Base-by-base conservation (phyloP, 2,888 invertebrate species). In the Galeruca laticollis region DNA sequence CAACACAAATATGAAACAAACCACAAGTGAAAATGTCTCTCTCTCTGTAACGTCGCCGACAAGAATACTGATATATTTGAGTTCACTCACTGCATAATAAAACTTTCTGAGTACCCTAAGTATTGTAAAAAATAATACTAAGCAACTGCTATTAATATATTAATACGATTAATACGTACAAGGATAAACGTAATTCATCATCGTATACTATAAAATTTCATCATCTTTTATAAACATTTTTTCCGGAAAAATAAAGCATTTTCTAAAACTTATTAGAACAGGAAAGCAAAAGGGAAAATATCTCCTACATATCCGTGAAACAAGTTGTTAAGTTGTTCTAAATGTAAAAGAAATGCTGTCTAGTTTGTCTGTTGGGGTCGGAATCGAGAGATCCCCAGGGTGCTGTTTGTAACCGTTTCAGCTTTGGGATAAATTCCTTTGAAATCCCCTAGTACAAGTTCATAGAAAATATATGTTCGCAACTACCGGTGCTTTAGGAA, bases 331-430 rank as follows among this genome's bases (percentile, higher is more conserved):
- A 78, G 74, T 77, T 77, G 73, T 69, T 75, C 71, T 75, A 78
- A 80, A 79, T 76, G 78, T 80, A 79, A 80, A 79, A 79, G 80
- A 81, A 81, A 79, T 76, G 78, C 75, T 75, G 78, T 76, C 73
- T 77, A 79, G 80, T 79, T 57, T 77, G 81, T 78, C 78, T 77
- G 79, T 80, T 80, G 81, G 80, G 78, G 79, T 79, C 77, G 77
- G 77, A 80, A 79, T 77, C 80, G 80, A 81, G 77, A 71, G 73
- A 76, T 81, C 82, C 78, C 81, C 47, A 15, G 81, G 70, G 82
- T 73, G 79, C 71, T 74, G 75, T 82, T 75, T 60, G 69, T 72
- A 75, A 78, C 80, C 70, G 57, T 54, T 73, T 67, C 70, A 69
- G 60, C 52, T 69, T 64, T 57, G 61, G 69, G 68, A 73, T 69